phyloP scores from a whole-genome alignment of 2,888 invertebrate genomes.

The Drosophila testacea region DNA sequence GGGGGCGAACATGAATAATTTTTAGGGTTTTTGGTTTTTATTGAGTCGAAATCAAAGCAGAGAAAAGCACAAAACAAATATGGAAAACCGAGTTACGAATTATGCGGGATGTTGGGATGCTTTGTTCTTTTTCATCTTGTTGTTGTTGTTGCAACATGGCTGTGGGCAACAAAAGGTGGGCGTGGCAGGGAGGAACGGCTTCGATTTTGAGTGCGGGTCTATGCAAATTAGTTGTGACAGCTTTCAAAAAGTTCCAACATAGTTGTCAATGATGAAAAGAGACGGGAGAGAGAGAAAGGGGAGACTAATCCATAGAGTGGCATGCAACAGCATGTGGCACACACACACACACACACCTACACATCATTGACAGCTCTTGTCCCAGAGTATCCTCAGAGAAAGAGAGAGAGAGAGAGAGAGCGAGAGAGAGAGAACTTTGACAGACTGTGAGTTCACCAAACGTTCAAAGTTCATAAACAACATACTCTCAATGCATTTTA shows the following conservation, averaged over 20 bases:
- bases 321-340: conserved; percentile 17
- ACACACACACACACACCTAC: conserved; percentile 18
- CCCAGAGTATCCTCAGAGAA: conserved; percentile 4
- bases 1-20: conserved; percentile 16
- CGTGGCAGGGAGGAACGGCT: not conserved
- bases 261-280: conserved; percentile 63
- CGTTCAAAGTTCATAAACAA: conserved; percentile 75
- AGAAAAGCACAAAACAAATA: conserved; percentile 22
- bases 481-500: conserved; percentile 54
- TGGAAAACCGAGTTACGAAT: conserved; percentile 11
- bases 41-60: conserved; percentile 15
- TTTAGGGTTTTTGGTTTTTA: conserved; percentile 2
- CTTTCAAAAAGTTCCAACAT: conserved; percentile 76
- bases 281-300: not conserved
- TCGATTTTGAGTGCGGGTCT: conserved; percentile 33
- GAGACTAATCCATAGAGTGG: conserved; percentile 50
- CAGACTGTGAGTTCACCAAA: conserved; percentile 47
- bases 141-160: not conserved
- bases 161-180: not conserved
- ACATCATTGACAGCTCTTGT: conserved; percentile 22
- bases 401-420: not conserved
- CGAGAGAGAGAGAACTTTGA: conserved; percentile 12
- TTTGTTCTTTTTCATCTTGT: not conserved
- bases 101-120: conserved; percentile 9
- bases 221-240: conserved; percentile 81